These are phyloP conservation scores for Elmis aenea DNA, from an alignment of 2,888 invertebrate species.

Conservation along the genomic window DNA sequence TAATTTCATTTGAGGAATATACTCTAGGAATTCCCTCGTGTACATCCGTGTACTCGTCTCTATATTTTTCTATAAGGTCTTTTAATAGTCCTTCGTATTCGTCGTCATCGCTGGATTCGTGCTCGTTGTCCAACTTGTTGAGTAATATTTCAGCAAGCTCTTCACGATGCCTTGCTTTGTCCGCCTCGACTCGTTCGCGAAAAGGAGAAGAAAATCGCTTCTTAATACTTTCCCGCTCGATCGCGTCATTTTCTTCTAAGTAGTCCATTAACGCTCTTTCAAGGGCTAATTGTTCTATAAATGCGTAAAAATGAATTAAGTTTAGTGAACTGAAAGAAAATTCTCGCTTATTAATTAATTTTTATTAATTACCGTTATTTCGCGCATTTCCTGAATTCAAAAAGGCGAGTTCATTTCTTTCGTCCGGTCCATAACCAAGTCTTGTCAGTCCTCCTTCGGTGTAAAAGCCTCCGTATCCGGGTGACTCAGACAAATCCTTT, in stretches of 20 bases:
- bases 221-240: constrained; percentile 26
- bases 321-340: too few species aligned
- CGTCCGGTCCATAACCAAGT: constrained; percentile 12
- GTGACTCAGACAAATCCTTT: constrained; percentile 33
- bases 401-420: constrained; percentile 23
- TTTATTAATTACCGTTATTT: constrained; percentile 8
- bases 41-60: constrained; percentile 44
- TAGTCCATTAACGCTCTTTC: constrained; percentile 28
- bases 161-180: constrained; percentile 45
- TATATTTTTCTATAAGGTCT: constrained; percentile 56
- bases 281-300: not conserved
- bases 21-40: constrained; percentile 32
- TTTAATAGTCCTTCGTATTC: constrained; percentile 51
- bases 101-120: constrained; percentile 34
- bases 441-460: constrained; percentile 13
- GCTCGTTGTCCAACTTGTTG: constrained; percentile 45
- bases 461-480: constrained; percentile 23
- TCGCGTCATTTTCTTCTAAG: constrained; percentile 29
- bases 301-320: not conserved
- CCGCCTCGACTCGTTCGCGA: constrained; percentile 53
- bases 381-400: constrained; percentile 16
- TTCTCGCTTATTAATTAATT: constrained; percentile 1
- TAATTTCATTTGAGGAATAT: constrained; percentile 12
- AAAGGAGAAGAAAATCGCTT: constrained; percentile 52
- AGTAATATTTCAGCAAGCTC: constrained; percentile 37